Evolutionary conservation across 2,797 vertebrate genomes (phyloP).

Genomic region (Microchirus variegatus): DNA sequence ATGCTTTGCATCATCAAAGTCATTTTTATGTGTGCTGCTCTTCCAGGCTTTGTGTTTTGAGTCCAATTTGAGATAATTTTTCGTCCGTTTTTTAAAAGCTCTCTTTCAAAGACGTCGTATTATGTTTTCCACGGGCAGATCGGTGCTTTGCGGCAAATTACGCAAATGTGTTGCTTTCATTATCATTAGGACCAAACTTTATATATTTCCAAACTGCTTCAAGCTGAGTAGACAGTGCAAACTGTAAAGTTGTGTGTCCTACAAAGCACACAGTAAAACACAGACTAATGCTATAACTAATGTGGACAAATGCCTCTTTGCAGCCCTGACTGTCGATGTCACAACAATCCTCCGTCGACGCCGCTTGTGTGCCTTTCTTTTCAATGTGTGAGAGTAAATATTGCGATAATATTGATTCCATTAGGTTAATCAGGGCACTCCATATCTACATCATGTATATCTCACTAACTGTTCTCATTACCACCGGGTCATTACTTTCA

Average conservation of each 20-base stretch:
- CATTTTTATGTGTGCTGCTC: no score
- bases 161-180: neutral
- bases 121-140: neutral
- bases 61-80: neutral
- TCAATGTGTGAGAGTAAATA: constrained; percentile 14
- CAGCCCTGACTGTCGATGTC: neutral
- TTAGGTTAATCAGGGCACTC: constrained; percentile 58
- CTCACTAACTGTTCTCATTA: constrained; percentile 66
- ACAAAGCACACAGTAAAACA: neutral
- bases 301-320: constrained; percentile 9
- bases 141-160: neutral
- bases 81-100: neutral
- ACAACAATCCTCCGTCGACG: neutral
- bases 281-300: constrained; percentile 13
- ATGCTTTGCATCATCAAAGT: no score
- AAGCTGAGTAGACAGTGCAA: neutral
- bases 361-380: constrained; percentile 4
- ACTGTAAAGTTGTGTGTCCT: neutral
- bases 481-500: constrained; percentile 73
- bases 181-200: neutral
- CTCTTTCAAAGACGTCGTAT: neutral
- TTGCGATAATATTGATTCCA: constrained; percentile 50
- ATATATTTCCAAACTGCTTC: neutral
- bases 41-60: no score
- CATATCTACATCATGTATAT: constrained; percentile 60